phyloP scores from a whole-genome alignment of 2,888 invertebrate species.

The Cephus spinipes region DNA sequence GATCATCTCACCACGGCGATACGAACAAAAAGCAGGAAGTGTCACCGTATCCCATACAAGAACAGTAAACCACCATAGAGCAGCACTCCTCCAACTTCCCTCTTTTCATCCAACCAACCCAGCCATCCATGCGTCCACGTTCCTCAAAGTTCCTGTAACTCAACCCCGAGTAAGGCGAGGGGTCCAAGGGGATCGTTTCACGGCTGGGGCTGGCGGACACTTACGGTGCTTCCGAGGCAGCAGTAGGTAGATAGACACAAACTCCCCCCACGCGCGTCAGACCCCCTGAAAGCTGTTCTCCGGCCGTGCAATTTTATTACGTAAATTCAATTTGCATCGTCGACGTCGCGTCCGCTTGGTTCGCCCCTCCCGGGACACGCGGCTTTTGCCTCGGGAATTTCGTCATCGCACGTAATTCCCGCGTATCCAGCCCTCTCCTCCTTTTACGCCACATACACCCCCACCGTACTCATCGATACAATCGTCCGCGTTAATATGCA shows the following conservation, averaged over 20 bases:
- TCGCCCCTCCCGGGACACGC: too few relatives aligned
- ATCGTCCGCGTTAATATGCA: too few relatives aligned
- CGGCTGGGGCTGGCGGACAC: conserved; percentile 15
- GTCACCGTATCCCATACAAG: conserved; percentile 20
- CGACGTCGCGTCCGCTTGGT: neutral
- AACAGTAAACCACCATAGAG: neutral
- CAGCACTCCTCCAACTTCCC: too few relatives aligned
- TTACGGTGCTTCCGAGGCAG: conserved; percentile 32
- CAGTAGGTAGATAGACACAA: conserved; percentile 9
- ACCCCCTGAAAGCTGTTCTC: conserved; percentile 13
- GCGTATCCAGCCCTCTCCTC: too few relatives aligned
- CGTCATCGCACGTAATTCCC: too few relatives aligned
- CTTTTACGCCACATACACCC: too few relatives aligned
- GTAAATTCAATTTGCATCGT: conserved; percentile 31
- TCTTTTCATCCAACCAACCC: too few relatives aligned
- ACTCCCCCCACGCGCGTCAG: neutral
- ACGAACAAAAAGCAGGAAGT: conserved; percentile 57
- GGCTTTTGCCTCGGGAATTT: too few relatives aligned
- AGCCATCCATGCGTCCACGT: too few relatives aligned
- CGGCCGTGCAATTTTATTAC: conserved; percentile 44
- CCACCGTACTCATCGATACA: too few relatives aligned
- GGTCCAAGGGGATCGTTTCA: too few relatives aligned
- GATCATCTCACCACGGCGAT: conserved; percentile 9
- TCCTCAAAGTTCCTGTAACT: conserved; percentile 36
- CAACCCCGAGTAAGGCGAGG: conserved; percentile 20